Base-by-base conservation (phyloP, 2,797 vertebrate genomes). In the Hydrophis major region DNA sequence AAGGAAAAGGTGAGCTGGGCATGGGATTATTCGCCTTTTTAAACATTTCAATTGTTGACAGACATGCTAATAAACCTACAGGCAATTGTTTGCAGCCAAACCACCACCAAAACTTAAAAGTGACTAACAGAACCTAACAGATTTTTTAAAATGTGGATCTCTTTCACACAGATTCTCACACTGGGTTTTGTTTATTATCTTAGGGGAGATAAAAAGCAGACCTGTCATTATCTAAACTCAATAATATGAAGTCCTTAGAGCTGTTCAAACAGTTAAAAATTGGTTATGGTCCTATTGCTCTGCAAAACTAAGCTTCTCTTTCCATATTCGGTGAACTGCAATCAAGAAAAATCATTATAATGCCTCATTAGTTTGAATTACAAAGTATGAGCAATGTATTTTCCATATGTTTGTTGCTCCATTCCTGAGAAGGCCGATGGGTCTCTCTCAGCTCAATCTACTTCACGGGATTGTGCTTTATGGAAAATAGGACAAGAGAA, bases 211-310 rank as follows among this genome's bases (percentile, higher is more conserved):
- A 93, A 88, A 59, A 74, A 90, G 42, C 61, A 90, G 55, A 63
- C 47, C 57, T 83, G 56, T 55, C 59, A 89, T 63, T 92, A 89
- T 89, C 69, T 89, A 86, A 60, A 69, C 50, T 55, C 89, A 88
- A 28, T 87, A 87, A 90, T 74, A 63, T 74, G 50, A 90, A 78
- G 55, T 60, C 83, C 89, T 90, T 93, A 90, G 20, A 12, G 50
- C 61, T 90, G 53, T 93, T 93, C 92, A 63, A 60, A 69, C 61
- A 59, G 37, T 63, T n/a, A 93, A 89, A 92, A 90, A 57, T 47
- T 90, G 4, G n/a, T 18, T 89, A 37, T n/a, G 47, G 42, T 66
- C 16, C 60, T 90, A n/a, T 86, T 69, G 25, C 55, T 59, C 50
- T 90, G 60, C 14, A 87, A 18, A 90, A 86, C 55, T 14, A 86